Evolutionary conservation across 2,888 invertebrate genomes (phyloP).

Genomic region (Vesta saturnalis): DNA sequence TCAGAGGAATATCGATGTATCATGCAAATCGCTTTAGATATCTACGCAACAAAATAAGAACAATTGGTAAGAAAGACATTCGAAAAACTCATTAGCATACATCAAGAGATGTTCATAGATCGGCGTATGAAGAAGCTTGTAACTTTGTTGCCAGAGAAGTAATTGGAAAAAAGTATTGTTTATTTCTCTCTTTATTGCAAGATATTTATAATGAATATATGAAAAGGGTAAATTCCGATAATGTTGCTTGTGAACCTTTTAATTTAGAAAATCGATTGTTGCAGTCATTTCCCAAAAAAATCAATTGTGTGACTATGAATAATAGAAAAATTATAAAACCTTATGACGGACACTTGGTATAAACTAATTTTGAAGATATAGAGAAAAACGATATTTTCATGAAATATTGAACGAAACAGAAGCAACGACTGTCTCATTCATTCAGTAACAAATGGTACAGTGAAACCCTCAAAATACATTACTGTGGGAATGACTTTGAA

Average conservation of each 20-base stretch:
- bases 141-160: neutral
- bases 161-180: neutral
- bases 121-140: neutral
- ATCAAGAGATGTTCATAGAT: neutral
- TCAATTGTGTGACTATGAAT: neutral
- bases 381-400: neutral
- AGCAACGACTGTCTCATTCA: constrained; percentile 21
- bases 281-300: neutral
- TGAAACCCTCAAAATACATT: constrained; percentile 36
- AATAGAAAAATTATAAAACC: neutral
- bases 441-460: constrained; percentile 26
- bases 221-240: neutral
- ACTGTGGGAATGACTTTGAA: constrained; percentile 9
- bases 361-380: neutral
- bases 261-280: neutral
- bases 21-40: too few relatives aligned
- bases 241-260: neutral
- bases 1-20: too few relatives aligned
- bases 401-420: neutral
- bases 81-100: neutral
- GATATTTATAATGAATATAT: neutral
- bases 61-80: neutral
- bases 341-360: neutral
- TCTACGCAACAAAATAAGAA: too few relatives aligned
- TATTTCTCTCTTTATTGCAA: neutral